Percentiles rank a stretch among this genome's conserved stretches.
Evolutionary conservation across 2,888 invertebrate species (phyloP).

Genomic region (Carabus problematicus): DNA sequence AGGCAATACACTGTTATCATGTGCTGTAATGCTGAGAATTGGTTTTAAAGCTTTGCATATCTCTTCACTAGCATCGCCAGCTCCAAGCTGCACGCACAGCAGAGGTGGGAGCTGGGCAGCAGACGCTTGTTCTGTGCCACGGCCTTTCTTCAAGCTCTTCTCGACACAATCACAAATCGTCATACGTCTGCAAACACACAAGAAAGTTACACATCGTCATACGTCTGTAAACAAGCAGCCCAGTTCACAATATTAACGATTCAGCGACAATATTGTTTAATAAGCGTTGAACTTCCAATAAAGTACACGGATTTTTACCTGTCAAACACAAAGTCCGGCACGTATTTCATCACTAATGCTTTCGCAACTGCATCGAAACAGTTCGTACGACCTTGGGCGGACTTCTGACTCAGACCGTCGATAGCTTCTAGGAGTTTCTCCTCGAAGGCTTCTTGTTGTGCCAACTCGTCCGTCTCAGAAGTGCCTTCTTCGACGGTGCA

Average conservation of each 20-base stretch:
- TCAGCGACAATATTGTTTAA: no score
- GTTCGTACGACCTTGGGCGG: constrained; percentile 79
- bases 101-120: constrained; percentile 84
- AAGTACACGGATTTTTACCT: constrained; percentile 60
- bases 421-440: constrained; percentile 87
- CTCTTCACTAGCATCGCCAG: constrained; percentile 69
- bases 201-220: constrained; percentile 83
- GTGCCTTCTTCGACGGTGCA: constrained; percentile 59
- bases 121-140: constrained; percentile 80
- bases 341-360: constrained; percentile 78
- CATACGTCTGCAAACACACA: constrained; percentile 72
- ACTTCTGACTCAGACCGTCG: constrained; percentile 89
- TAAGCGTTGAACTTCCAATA: no score
- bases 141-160: constrained; percentile 81
- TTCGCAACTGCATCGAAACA: constrained; percentile 76
- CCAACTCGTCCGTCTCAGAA: constrained; percentile 64
- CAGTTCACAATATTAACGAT: constrained; percentile 66
- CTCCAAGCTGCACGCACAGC: constrained; percentile 83
- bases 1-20: constrained; percentile 78
- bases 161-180: constrained; percentile 85
- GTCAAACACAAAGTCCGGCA: constrained; percentile 77
- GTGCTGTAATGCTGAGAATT: constrained; percentile 72
- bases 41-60: constrained; percentile 76
- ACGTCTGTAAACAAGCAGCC: constrained; percentile 74
- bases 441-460: constrained; percentile 78